phyloP scores from a whole-genome alignment of 2,113 vertebrate species.

The Solea senegalensis region DNA sequence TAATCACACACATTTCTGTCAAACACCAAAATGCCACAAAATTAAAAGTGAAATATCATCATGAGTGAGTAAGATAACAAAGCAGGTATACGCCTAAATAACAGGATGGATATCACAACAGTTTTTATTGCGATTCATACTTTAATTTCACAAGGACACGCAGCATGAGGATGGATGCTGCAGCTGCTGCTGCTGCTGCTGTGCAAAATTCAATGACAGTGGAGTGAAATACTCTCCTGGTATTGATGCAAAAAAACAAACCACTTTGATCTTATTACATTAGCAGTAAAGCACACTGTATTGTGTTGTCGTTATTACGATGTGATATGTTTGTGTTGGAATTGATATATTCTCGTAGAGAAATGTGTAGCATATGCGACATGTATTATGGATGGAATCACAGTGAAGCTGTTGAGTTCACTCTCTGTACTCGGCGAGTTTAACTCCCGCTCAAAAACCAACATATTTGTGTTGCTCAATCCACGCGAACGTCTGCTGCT shows the following conservation, averaged over 20 bases:
- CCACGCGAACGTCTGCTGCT: background rate
- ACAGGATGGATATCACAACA: background rate
- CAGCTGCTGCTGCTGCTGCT: background rate
- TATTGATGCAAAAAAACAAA: conserved; percentile 24
- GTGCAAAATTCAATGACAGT: background rate
- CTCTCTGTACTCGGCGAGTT: too few species aligned
- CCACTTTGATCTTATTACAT: conserved; percentile 3
- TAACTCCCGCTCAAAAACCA: conserved; percentile 20
- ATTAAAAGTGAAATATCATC: background rate
- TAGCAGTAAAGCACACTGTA: background rate
- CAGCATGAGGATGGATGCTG: background rate
- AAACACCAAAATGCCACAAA: background rate
- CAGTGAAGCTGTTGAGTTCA: conserved; percentile 4
- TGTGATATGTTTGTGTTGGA: background rate
- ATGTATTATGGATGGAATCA: conserved; percentile 26
- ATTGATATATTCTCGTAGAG: background rate
- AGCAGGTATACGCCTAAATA: background rate
- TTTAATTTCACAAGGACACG: background rate
- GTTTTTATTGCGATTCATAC: background rate
- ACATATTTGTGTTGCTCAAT: background rate
- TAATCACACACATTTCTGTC: too few species aligned
- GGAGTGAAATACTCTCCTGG: background rate
- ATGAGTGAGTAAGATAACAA: background rate
- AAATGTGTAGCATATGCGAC: conserved; percentile 14
- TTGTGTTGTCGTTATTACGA: background rate